phyloP scores from a whole-genome alignment of 2,888 invertebrate genomes.

The Rhorus exstirpatorius region DNA sequence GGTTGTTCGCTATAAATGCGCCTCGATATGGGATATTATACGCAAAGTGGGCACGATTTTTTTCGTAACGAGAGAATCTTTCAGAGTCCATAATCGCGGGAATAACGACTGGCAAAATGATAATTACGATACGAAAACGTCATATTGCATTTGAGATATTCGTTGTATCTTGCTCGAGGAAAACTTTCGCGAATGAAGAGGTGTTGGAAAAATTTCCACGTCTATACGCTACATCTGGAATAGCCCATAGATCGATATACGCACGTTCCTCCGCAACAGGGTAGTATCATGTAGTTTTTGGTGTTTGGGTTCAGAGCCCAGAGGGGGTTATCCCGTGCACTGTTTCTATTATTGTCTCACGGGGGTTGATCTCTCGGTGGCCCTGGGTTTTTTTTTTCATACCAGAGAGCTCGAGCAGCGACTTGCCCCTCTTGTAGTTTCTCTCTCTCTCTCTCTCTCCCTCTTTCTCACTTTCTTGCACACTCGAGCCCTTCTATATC shows the following conservation, averaged over 20 bases:
- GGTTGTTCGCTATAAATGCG: conserved; percentile 28
- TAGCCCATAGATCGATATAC: conserved; percentile 10
- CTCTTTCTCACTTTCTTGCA: conserved; percentile 21
- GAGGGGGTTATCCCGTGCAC: conserved; percentile 75
- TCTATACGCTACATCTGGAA: neutral
- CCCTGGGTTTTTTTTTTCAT: conserved; percentile 61
- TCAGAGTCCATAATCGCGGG: neutral
- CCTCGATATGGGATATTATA: neutral
- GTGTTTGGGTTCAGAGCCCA: conserved; percentile 78
- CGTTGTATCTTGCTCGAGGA: neutral
- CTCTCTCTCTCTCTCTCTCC: conserved; percentile 40
- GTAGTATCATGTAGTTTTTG: conserved; percentile 80
- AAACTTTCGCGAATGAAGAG: neutral
- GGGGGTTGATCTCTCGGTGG: conserved; percentile 75
- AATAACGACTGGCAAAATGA: neutral
- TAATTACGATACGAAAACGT: too few relatives aligned
- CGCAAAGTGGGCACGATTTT: neutral
- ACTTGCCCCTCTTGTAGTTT: conserved; percentile 39
- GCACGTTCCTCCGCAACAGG: conserved; percentile 16
- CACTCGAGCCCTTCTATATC: conserved; percentile 61
- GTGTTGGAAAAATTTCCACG: neutral
- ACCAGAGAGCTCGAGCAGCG: conserved; percentile 25
- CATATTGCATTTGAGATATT: too few relatives aligned
- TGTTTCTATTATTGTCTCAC: conserved; percentile 86
- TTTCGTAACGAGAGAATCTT: neutral